These are phyloP conservation scores for Rhabditoides inermis DNA, from an alignment of 2,888 invertebrate species.

Conservation along the genomic window DNA sequence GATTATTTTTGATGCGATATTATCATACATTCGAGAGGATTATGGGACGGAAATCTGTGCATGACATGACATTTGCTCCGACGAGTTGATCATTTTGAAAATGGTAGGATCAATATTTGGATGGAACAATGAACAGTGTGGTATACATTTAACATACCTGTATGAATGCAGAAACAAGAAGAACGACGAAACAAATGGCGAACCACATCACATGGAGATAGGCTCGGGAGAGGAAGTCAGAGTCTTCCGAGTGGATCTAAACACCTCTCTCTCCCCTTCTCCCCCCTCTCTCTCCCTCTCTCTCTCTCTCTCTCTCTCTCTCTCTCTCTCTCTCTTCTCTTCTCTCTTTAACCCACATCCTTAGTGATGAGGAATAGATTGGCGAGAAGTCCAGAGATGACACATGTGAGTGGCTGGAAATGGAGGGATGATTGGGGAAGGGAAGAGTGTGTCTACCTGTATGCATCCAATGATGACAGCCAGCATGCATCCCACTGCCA, in stretches of 20 bases:
- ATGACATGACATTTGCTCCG: too few species aligned
- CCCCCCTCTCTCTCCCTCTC: too few species aligned
- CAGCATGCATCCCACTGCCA: constrained; percentile 14
- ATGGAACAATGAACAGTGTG: neutral
- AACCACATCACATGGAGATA: neutral
- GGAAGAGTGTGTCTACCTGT: constrained; percentile 21
- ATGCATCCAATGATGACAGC: constrained; percentile 19
- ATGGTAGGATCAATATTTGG: constrained; percentile 5
- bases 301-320: too few species aligned
- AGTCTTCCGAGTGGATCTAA: too few species aligned
- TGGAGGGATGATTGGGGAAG: constrained; percentile 27
- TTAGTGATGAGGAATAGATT: constrained; percentile 19
- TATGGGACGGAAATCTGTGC: too few species aligned
- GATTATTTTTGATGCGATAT: too few species aligned
- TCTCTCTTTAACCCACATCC: too few species aligned
- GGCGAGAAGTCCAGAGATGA: constrained; percentile 25
- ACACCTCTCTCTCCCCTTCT: too few species aligned
- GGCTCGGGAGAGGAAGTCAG: too few species aligned
- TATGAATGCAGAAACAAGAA: constrained; percentile 14
- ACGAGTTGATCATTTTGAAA: too few species aligned
- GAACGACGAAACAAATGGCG: constrained; percentile 4
- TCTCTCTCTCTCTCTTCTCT: too few species aligned
- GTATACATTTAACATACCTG: constrained; percentile 8
- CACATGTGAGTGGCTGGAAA: constrained; percentile 24
- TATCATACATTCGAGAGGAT: too few species aligned